Evolutionary conservation across 2,888 invertebrate genomes (phyloP).

Genomic region (Eurytoma californica): DNA sequence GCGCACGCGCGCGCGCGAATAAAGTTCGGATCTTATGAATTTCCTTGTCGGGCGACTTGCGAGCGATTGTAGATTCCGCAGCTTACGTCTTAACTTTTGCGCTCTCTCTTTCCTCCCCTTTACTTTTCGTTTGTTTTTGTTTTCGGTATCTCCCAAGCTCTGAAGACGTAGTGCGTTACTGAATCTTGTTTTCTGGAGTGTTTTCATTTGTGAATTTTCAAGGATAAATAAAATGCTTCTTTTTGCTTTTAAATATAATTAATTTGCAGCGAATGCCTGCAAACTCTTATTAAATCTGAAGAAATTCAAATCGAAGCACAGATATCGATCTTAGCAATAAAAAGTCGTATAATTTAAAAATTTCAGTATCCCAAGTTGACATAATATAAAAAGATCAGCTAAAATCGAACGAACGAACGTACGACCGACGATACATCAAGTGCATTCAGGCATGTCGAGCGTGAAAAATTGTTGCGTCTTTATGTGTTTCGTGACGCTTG

Average conservation of each 20-base stretch:
- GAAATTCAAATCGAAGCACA: neutral
- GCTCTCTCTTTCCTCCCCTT: neutral
- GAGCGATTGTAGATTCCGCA: slow-evolving; percentile 43
- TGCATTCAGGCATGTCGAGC: slow-evolving; percentile 31
- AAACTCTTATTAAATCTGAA: too few species aligned
- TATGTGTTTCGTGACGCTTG: slow-evolving; percentile 9
- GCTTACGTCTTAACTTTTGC: slow-evolving; percentile 14
- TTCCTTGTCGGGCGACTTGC: slow-evolving; percentile 46
- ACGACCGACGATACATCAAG: slow-evolving; percentile 28
- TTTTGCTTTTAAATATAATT: slow-evolving; percentile 29
- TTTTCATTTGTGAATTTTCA: slow-evolving; percentile 11
- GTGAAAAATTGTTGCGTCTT: slow-evolving; percentile 48
- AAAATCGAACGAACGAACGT: slow-evolving; percentile 15
- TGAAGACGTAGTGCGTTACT: neutral
- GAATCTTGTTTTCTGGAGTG: neutral
- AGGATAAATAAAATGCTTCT: slow-evolving; percentile 28
- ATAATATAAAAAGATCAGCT: neutral
- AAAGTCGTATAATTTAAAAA: neutral
- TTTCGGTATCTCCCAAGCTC: neutral
- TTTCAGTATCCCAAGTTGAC: neutral
- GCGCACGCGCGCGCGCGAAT: slow-evolving; percentile 43
- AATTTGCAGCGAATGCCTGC: slow-evolving; percentile 2
- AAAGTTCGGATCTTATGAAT: slow-evolving; percentile 57
- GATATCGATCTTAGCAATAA: neutral
- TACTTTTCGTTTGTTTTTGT: slow-evolving; percentile 6